phyloP scores from a whole-genome alignment of 2,113 vertebrate species.

The Dendrocopos noguchii region DNA sequence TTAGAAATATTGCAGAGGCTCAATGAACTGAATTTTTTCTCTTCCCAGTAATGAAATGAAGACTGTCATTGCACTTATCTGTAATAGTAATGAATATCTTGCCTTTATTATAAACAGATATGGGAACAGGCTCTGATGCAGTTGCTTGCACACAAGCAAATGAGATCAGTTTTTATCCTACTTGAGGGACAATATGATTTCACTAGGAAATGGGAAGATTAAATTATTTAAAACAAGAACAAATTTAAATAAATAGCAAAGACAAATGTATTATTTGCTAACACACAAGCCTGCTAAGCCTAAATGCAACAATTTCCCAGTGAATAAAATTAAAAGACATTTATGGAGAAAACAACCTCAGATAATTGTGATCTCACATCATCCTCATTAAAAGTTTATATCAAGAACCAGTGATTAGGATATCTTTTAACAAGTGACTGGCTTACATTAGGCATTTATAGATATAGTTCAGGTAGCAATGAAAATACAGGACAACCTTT shows the following conservation, averaged over 20 bases:
- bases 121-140: constrained; percentile 18
- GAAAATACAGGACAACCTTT: background rate
- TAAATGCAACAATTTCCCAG: background rate
- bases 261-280: constrained; percentile 24
- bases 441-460: background rate
- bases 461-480: background rate
- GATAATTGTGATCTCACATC: background rate
- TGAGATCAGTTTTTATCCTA: constrained; percentile 47
- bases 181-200: constrained; percentile 54
- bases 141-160: constrained; percentile 52
- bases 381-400: background rate
- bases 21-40: background rate
- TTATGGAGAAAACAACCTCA: background rate
- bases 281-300: background rate
- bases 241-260: constrained; percentile 22
- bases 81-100: constrained; percentile 21
- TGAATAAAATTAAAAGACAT: background rate
- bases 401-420: background rate
- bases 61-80: background rate
- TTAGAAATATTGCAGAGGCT: background rate
- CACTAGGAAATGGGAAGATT: constrained; percentile 9
- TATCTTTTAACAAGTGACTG: background rate
- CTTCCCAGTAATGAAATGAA: background rate
- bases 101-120: constrained; percentile 29
- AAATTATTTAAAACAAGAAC: constrained; percentile 54